Evolutionary conservation across 2,888 invertebrate species (phyloP).

Genomic region (Periphyllus acericola): DNA sequence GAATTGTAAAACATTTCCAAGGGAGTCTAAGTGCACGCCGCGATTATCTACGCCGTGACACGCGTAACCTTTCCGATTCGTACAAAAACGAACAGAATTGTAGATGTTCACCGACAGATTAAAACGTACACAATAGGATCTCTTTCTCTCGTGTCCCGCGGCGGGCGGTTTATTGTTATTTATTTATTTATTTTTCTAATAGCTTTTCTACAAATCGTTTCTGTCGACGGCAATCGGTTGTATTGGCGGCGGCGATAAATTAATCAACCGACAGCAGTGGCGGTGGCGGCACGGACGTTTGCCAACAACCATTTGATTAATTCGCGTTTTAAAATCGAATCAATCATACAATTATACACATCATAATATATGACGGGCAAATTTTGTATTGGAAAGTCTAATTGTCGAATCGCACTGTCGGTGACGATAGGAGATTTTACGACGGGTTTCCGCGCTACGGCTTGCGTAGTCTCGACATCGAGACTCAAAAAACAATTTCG

Average conservation of each 20-base stretch:
- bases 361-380: neutral
- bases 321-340: slow-evolving; percentile 34
- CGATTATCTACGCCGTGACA: neutral
- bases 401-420: neutral
- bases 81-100: neutral
- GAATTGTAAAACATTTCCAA: neutral
- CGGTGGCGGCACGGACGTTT: slow-evolving; percentile 23
- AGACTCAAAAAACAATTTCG: neutral
- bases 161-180: slow-evolving; percentile 12
- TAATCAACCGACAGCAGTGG: slow-evolving; percentile 36
- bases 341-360: slow-evolving; percentile 40
- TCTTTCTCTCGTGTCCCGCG: neutral
- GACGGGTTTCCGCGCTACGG: neutral
- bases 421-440: neutral
- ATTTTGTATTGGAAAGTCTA: neutral
- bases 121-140: neutral
- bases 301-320: slow-evolving; percentile 60
- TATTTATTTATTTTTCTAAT: neutral
- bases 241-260: slow-evolving; percentile 50
- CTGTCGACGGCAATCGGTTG: slow-evolving; percentile 3
- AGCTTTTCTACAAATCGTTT: slow-evolving; percentile 43
- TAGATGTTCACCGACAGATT: neutral
- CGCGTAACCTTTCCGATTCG: neutral
- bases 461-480: too few species aligned
- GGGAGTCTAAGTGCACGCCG: too few species aligned